phyloP scores from a whole-genome alignment of 2,113 vertebrate genomes.

The Trachemys scripta region DNA sequence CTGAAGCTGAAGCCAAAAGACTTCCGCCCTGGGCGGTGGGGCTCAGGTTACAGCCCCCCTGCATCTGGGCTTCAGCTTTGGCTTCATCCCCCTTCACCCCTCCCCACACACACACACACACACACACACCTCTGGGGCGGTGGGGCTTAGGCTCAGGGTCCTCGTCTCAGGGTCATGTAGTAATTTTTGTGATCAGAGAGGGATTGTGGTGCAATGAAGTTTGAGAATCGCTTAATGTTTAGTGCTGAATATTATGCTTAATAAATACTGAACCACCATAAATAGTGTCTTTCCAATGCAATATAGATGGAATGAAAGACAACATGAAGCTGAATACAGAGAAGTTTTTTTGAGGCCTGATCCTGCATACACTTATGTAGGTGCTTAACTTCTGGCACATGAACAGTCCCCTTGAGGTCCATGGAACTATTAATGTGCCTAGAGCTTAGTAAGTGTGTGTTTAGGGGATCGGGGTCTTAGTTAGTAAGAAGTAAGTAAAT shows the following conservation, averaged over 20 bases:
- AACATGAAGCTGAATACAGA: not conserved
- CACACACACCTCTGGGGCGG: no score
- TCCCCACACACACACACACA: no score
- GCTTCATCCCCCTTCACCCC: no score
- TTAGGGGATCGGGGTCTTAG: not conserved
- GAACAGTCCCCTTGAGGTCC: not conserved
- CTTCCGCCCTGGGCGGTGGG: no score
- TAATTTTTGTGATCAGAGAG: no score
- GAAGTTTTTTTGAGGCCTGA: not conserved
- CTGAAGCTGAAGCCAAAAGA: no score
- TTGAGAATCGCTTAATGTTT: not conserved
- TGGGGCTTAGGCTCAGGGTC: no score
- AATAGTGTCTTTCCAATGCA: fast-evolving
- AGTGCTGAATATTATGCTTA: fast-evolving
- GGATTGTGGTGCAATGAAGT: no score
- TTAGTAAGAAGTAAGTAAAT: not conserved
- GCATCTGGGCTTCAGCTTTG: no score
- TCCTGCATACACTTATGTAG: fast-evolving
- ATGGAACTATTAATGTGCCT: not conserved
- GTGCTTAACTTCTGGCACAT: not conserved
- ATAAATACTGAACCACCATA: not conserved
- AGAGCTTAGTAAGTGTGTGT: fast-evolving
- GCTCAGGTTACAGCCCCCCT: no score
- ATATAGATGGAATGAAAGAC: not conserved
- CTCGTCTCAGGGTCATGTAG: no score